A percentile compares a stretch with the other conserved stretches of the same genome.
phyloP scores from a whole-genome alignment of 1,140 invertebrate genomes.

The Caerostris extrusa region DNA sequence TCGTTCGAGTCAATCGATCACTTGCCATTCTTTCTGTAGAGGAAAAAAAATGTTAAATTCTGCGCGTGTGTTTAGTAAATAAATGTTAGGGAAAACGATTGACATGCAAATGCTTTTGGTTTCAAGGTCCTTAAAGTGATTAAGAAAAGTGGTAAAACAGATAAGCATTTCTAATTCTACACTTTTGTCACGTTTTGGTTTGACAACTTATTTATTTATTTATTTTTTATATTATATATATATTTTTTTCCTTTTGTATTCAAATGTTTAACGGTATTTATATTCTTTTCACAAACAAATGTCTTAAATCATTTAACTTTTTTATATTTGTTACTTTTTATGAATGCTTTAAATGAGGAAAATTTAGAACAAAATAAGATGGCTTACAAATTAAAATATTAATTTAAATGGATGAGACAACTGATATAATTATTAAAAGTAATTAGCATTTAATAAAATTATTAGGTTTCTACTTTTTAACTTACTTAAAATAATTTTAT shows the following conservation, averaged over 20 bases:
- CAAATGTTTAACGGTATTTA: not conserved
- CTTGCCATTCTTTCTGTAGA: not conserved
- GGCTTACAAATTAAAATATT: no score
- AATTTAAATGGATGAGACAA: no score
- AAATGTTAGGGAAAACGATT: constrained; percentile 15
- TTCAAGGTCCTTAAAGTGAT: constrained; percentile 28
- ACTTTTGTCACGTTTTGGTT: not conserved
- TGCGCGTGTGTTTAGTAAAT: not conserved
- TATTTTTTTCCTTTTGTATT: not conserved
- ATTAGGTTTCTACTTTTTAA: no score
- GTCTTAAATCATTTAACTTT: not conserved
- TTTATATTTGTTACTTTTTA: no score
- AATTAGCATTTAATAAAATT: no score
- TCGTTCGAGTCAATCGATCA: constrained; percentile 40
- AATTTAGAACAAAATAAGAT: no score
- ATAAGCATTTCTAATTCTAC: not conserved
- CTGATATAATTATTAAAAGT: no score
- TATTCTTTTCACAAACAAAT: not conserved
- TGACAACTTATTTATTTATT: not conserved
- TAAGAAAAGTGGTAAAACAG: not conserved
- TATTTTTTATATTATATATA: not conserved
- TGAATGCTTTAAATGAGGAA: no score
- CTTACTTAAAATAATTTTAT: no score
- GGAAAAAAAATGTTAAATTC: not conserved
- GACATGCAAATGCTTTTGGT: not conserved